Evolutionary conservation across 2,113 vertebrate species (phyloP), one percentile per base, ranked within the genome.

Genomic region (Syngnathus scovelli): DNA sequence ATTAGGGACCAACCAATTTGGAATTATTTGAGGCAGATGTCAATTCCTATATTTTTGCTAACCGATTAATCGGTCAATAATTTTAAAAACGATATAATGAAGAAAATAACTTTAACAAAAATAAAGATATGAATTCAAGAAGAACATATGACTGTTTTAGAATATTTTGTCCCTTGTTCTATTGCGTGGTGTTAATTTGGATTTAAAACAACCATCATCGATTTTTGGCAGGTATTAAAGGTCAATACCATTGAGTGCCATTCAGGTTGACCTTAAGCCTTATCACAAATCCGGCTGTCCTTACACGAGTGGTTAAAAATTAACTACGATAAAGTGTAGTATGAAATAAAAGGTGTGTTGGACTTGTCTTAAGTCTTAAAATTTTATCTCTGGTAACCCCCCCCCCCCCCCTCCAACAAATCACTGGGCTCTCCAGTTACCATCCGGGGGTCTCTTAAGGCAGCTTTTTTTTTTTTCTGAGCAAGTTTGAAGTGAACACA

Each of bases 401-500:
- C 23, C 23, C 1, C 23, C 23, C 4, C 56, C 44, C 23, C 23
- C 23, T 23, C 23, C 23, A 23, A 23, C 69, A 80, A 64, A 16
- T 52, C 27, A 6, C 41, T 55, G 51, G 67, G 67, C 67, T 62
- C 64, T 81, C 70, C 11, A 38, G 69, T 84, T 80, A 43, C 80
- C 75, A 60, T 70, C 71, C 61, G 16, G 73, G 46, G 80, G 75
- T 33, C 23, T 19, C 60, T 52, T 56, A 79, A 74, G 61, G 61
- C 21, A 76, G 33, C 49, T 67, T 72, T 73, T 66, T 58, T 49
- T 49, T 49, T 39, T 76, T 83, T 85, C 76, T 83, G 74, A 71
- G 64, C 54, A 75, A 71, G 77, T 78, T 69, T 85, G 49, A 79
- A 83, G 72, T 70, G 27, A 76, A 67, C 44, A 6, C 66, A 74